Conservation (phyloP, 2,113 vertebrate genomes). For the Mustelus asterias region DNA sequence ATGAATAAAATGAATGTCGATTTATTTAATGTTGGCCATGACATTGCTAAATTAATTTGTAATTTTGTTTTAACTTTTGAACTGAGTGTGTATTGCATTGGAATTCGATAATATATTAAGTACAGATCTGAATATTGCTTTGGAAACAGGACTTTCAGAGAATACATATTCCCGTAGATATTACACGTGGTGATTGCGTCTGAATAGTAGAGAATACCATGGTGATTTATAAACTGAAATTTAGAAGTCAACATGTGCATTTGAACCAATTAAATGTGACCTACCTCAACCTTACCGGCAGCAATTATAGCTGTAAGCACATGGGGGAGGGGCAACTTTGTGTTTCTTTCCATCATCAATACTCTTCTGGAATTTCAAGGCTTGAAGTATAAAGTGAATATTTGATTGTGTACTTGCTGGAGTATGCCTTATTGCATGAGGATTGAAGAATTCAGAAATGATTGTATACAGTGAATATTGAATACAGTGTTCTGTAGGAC, state of each 20-base stretch:
- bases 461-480: background rate
- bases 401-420: background rate
- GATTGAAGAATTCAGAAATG: background rate
- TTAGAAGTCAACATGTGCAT: background rate
- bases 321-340: background rate
- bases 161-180: background rate
- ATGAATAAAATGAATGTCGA: background rate
- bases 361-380: background rate
- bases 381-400: background rate
- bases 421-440: background rate
- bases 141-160: background rate
- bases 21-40: background rate
- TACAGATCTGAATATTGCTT: background rate
- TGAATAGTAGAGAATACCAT: background rate
- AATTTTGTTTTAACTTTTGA: background rate
- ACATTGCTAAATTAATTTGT: background rate
- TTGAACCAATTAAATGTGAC: slow-evolving; percentile 1
- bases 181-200: background rate
- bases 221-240: background rate
- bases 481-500: background rate
- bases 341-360: background rate
- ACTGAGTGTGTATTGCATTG: background rate
- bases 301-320: background rate
- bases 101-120: background rate
- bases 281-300: background rate